Evolutionary conservation across 2,888 invertebrate species (phyloP), one percentile per base, ranked within the genome.

Genomic region (Sepioteuthis lessoniana): DNA sequence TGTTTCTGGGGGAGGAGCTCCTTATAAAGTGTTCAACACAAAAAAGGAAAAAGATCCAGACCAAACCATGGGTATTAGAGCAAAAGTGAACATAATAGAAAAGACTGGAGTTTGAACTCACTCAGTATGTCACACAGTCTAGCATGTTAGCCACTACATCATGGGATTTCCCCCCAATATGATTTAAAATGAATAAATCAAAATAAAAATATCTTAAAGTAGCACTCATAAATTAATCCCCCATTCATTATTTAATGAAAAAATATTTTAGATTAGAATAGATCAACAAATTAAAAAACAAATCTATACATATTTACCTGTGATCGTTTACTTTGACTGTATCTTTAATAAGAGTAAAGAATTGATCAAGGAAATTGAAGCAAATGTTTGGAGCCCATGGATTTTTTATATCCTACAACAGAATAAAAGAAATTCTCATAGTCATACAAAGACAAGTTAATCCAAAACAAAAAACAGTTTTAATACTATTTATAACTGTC

Each of bases 351-450:
- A 96, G 96, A 21, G 94, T 38, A 3, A 98, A 97, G 96, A 98
- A 98, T 90, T 97, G 97, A 91, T 98, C 98, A 95, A 98, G 97
- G 96, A 98, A 98, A 96, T 98, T 98, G 95, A 98, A 98, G 96
- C 98, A 98, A 0, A 98, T 97, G 95, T 97, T 97, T 37, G 98
- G 98, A n/a, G 97, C 96, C 97, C 97, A 97, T 0, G 95, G 96
- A 97, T 96, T 94, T 46, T 94, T 90, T 2, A 97, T 93, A 93
- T 95, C 95, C 97, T 97, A 95, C 47, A 95, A 95, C 55, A 37
- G 37, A 92, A 47, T n/a, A 31, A 42, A 92, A 47, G 47, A 42
- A 37, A 92, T n/a, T 4, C 13, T n/a, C 47, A 13, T n/a, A 31
- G 4, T 31, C 93, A 46, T 90, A 35, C 16, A 35, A 19, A 38